A percentile compares a stretch with the other conserved stretches of the same genome.
These are phyloP conservation scores for Pseudobourletiella spinata DNA, from an alignment of 1,140 invertebrate species.

Conservation along the genomic window DNA sequence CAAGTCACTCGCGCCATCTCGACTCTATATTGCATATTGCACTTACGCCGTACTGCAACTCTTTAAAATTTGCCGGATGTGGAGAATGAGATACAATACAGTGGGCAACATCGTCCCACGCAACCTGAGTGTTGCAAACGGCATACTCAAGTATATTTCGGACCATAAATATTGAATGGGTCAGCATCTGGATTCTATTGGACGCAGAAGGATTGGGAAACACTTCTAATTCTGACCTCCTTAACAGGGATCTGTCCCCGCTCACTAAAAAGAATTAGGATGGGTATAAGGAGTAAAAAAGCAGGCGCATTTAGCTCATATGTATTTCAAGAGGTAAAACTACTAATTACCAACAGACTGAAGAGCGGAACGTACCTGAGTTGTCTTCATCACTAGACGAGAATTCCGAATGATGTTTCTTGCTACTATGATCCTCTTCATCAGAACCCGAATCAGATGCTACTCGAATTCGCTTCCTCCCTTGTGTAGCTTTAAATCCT, in stretches of 20 bases:
- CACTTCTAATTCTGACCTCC: neutral
- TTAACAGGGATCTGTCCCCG: neutral
- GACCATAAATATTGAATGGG: too few relatives aligned
- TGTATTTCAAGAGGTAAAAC: neutral
- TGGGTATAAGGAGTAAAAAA: too few relatives aligned
- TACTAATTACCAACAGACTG: neutral
- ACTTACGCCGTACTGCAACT: too few relatives aligned
- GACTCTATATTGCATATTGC: too few relatives aligned
- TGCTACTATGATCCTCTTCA: neutral
- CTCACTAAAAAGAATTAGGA: too few relatives aligned
- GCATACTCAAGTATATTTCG: too few relatives aligned
- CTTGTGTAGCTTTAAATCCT: conserved; percentile 13
- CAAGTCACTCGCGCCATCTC: too few relatives aligned
- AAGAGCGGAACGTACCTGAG: conserved; percentile 17
- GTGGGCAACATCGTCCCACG: too few relatives aligned
- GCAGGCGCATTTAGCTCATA: neutral
- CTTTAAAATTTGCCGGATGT: too few relatives aligned
- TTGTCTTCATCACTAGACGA: conserved; percentile 29
- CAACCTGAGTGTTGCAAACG: too few relatives aligned
- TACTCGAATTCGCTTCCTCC: conserved; percentile 8
- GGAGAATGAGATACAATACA: too few relatives aligned
- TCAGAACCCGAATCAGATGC: conserved; percentile 23
- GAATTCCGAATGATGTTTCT: conserved; percentile 14
- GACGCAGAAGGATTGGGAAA: conserved; percentile 5
- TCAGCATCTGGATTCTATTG: conserved; percentile 13